Evolutionary conservation across 2,797 vertebrate genomes (phyloP).

Genomic region (Brachyalestes nurse): DNA sequence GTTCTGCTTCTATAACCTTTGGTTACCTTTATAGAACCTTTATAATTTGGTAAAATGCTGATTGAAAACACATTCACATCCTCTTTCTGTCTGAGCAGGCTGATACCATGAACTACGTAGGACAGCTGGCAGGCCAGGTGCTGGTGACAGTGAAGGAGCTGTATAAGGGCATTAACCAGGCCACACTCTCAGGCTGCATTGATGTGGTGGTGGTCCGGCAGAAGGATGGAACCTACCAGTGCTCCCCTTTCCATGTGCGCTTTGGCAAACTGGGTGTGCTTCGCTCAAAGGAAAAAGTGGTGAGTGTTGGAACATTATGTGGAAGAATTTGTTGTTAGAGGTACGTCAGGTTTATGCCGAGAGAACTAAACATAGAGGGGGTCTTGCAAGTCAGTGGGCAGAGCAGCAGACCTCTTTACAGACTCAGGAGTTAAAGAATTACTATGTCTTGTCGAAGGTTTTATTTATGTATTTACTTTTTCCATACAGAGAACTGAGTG

Average conservation of each 20-base stretch:
- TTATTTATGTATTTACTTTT: too few species aligned
- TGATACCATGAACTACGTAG: constrained; percentile 98
- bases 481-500: too few species aligned
- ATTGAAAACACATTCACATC: neutral
- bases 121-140: constrained; percentile 95
- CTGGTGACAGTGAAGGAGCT: constrained; percentile 96
- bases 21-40: too few species aligned
- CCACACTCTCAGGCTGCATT: constrained; percentile 95
- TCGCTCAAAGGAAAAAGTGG: constrained; percentile 98
- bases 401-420: neutral
- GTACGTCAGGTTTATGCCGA: neutral
- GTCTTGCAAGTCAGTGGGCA: neutral
- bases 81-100: constrained; percentile 70
- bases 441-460: too few species aligned
- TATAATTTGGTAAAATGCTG: neutral
- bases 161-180: constrained; percentile 98
- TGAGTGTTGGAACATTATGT: constrained; percentile 74
- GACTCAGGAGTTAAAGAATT: neutral
- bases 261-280: constrained; percentile 97
- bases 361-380: neutral
- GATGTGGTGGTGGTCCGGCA: constrained; percentile 95
- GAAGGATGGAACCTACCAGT: constrained; percentile 91
- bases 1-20: neutral
- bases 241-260: constrained; percentile 96
- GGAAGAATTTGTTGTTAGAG: neutral